A percentile compares a stretch with the other conserved stretches of the same genome.
Conservation (phyloP, 1,140 invertebrate genomes). For the Drosophila parabipectinata region DNA sequence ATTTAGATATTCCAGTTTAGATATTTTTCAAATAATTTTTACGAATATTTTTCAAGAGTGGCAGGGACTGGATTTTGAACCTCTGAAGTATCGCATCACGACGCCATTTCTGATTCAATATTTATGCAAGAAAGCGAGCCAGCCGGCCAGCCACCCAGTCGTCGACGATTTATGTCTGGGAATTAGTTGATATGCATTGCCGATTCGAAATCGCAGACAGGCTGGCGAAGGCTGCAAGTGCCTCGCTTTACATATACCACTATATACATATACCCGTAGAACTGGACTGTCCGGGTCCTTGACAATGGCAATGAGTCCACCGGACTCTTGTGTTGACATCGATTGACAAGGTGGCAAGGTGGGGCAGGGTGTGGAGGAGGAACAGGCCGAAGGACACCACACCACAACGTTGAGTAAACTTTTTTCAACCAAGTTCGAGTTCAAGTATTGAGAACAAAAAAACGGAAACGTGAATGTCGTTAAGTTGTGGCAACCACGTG, state of each 20-base stretch:
- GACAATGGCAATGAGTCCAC: constrained; percentile 63
- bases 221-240: constrained; percentile 24
- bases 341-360: constrained; percentile 56
- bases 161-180: constrained; percentile 47
- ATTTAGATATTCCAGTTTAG: not conserved
- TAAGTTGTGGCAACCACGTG: constrained; percentile 56
- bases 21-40: not conserved
- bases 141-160: not conserved
- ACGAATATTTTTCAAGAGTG: not conserved
- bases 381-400: constrained; percentile 19
- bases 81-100: constrained; percentile 15
- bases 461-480: constrained; percentile 52
- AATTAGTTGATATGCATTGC: constrained; percentile 57
- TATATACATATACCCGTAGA: constrained; percentile 1
- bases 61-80: not conserved
- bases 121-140: constrained; percentile 27
- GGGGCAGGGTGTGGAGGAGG: not conserved
- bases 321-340: constrained; percentile 69
- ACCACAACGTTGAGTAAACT: constrained; percentile 28
- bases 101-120: constrained; percentile 19
- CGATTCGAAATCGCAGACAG: constrained; percentile 54
- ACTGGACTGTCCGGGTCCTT: constrained; percentile 51
- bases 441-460: constrained; percentile 37
- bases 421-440: constrained; percentile 22
- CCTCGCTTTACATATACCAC: not conserved